These are phyloP conservation scores for Hermetia illucens DNA, from an alignment of 1,140 invertebrate genomes.

Conservation along the genomic window DNA sequence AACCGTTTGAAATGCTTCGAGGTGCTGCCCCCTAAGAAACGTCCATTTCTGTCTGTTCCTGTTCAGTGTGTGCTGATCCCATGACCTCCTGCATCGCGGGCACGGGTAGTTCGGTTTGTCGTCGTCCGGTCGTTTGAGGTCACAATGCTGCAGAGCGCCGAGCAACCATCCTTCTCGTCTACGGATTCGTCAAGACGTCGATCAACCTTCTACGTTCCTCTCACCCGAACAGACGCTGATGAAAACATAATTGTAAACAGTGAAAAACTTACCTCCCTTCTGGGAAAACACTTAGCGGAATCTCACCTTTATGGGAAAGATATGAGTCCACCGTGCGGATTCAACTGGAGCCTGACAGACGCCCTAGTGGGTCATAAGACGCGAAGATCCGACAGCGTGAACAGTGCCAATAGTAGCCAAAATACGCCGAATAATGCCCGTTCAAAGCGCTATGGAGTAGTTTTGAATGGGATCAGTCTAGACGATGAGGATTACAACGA, in stretches of 20 bases:
- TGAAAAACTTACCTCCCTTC: background rate
- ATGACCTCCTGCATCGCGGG: too few species aligned
- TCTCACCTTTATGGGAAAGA: too few species aligned
- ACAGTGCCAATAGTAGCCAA: background rate
- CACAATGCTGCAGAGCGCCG: slow-evolving; percentile 3
- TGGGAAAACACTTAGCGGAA: background rate
- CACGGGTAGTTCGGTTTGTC: too few species aligned
- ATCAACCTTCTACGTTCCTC: slow-evolving; percentile 43
- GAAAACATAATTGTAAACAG: background rate
- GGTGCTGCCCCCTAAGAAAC: too few species aligned
- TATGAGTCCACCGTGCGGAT: slow-evolving; percentile 27
- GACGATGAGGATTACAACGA: slow-evolving; percentile 7
- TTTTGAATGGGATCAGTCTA: slow-evolving; percentile 23
- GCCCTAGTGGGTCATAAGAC: too few species aligned
- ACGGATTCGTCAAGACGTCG: slow-evolving; percentile 33
- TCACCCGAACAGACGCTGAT: slow-evolving; percentile 31
- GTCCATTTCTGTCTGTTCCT: too few species aligned
- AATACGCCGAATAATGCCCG: slow-evolving; percentile 10
- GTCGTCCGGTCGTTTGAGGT: too few species aligned
- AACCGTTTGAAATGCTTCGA: too few species aligned
- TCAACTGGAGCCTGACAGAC: slow-evolving; percentile 19
- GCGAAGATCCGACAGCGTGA: too few species aligned
- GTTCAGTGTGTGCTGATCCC: too few species aligned
- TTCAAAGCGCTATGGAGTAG: slow-evolving; percentile 27
- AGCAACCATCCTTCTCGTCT: slow-evolving; percentile 2